phyloP scores from a whole-genome alignment of 2,797 vertebrate species.

The Cyclopterus lumpus region DNA sequence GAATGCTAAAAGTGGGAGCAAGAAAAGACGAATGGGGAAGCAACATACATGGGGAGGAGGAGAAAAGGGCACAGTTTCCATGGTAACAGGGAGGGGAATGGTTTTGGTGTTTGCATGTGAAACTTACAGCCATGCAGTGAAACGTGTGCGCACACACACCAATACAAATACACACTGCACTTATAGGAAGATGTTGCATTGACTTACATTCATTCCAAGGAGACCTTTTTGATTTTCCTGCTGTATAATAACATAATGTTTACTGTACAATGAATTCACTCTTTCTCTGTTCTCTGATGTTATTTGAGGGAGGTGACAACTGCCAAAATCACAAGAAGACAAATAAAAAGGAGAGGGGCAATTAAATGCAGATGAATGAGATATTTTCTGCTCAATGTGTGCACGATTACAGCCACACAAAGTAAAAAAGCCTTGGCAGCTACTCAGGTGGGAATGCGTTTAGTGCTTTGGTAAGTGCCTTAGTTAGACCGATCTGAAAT shows the following conservation, averaged over 20 bases:
- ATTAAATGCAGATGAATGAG: background rate
- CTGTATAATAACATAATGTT: no score
- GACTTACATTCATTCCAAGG: background rate
- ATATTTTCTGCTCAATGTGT: conserved; percentile 5
- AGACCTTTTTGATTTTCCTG: background rate
- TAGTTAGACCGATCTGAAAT: background rate
- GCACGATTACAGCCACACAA: background rate
- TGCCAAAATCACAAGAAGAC: background rate
- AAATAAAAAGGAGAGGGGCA: background rate
- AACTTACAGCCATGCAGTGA: conserved; percentile 25
- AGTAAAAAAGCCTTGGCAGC: background rate
- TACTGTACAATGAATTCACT: background rate
- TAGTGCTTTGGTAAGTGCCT: background rate
- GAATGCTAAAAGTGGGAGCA: background rate
- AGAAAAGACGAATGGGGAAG: background rate
- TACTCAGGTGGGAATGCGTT: background rate
- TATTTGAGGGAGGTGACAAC: background rate
- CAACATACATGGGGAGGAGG: background rate
- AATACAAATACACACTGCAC: conserved; percentile 12
- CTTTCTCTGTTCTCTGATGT: background rate
- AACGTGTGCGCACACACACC: conserved; percentile 26
- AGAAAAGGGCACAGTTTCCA: conserved; percentile 67
- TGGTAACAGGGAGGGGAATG: conserved; percentile 65
- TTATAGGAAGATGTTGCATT: background rate
- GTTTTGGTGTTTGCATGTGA: conserved; percentile 41